phyloP scores from a whole-genome alignment of 1,140 invertebrate genomes.

The Holotrichia oblita region DNA sequence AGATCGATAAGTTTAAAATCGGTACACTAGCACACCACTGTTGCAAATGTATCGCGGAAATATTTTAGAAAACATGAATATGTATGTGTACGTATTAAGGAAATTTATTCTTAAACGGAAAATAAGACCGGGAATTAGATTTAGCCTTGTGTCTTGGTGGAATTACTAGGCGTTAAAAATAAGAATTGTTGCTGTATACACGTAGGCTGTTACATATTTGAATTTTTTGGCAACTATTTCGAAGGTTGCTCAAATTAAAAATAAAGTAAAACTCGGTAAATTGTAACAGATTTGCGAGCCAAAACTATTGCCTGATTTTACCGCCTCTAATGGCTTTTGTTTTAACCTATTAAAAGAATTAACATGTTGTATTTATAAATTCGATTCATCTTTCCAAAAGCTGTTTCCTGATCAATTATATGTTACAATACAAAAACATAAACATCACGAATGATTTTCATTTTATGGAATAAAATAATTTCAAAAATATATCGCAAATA shows the following conservation, averaged over 20 bases:
- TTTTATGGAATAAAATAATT: too few species aligned
- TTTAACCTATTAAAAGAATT: not conserved
- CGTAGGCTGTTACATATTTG: slow-evolving; percentile 23
- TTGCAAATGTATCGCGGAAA: too few species aligned
- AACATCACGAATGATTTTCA: too few species aligned
- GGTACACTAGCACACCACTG: too few species aligned
- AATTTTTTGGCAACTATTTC: slow-evolving; percentile 22
- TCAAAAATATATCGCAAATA: too few species aligned
- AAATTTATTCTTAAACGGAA: not conserved
- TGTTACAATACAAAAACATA: too few species aligned
- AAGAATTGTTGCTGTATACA: slow-evolving; percentile 27
- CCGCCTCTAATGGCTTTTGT: not conserved
- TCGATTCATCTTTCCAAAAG: too few species aligned
- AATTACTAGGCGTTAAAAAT: slow-evolving; percentile 31
- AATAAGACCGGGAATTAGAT: not conserved
- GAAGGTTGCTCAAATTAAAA: slow-evolving; percentile 35
- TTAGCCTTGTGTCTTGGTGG: not conserved
- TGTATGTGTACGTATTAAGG: not conserved
- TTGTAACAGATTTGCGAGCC: slow-evolving; percentile 18
- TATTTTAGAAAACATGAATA: too few species aligned
- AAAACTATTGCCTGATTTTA: not conserved
- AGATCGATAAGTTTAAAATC: too few species aligned
- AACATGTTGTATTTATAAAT: not conserved
- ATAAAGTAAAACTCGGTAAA: slow-evolving; percentile 30
- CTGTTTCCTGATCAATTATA: too few species aligned